A percentile compares a stretch with the other conserved stretches of the same genome.
phyloP scores from a whole-genome alignment of 2,113 vertebrate species.

The Solea solea region DNA sequence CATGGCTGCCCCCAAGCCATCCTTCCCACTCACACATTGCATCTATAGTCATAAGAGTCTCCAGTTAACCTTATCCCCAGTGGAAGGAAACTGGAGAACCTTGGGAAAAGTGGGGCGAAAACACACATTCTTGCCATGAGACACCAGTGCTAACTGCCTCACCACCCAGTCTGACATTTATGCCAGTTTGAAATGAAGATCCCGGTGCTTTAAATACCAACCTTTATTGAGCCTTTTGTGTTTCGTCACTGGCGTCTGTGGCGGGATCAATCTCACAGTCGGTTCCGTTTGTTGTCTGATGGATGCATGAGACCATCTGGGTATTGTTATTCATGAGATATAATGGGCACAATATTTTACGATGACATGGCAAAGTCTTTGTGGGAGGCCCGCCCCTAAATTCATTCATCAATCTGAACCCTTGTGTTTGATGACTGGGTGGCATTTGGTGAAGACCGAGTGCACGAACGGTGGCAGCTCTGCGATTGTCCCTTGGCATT shows the following conservation, averaged over 20 bases:
- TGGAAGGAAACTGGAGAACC: too few relatives aligned
- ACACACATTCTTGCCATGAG: too few relatives aligned
- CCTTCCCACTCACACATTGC: too few relatives aligned
- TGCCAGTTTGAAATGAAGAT: constrained; percentile 48
- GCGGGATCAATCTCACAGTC: constrained; percentile 37
- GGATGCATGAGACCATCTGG: constrained; percentile 54
- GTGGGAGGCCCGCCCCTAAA: constrained; percentile 58
- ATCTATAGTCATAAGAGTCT: too few relatives aligned
- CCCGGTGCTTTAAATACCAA: constrained; percentile 37
- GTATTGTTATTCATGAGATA: constrained; percentile 57
- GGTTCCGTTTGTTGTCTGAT: constrained; percentile 45
- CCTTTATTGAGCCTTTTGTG: constrained; percentile 18
- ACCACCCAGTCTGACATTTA: constrained; percentile 32
- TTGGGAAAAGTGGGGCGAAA: too few relatives aligned
- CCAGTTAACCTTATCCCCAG: too few relatives aligned
- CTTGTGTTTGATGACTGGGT: constrained; percentile 69
- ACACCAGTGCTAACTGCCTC: too few relatives aligned
- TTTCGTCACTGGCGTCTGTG: constrained; percentile 30
- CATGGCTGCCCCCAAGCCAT: too few relatives aligned
- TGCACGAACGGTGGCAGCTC: constrained; percentile 67
- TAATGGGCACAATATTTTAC: constrained; percentile 77
- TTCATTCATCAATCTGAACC: constrained; percentile 75
- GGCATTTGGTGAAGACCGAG: constrained; percentile 72
- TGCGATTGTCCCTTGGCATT: constrained; percentile 69
- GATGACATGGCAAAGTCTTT: constrained; percentile 67